These are phyloP conservation scores for Nysson spinosus DNA, from an alignment of 2,888 invertebrate genomes.

Conservation along the genomic window DNA sequence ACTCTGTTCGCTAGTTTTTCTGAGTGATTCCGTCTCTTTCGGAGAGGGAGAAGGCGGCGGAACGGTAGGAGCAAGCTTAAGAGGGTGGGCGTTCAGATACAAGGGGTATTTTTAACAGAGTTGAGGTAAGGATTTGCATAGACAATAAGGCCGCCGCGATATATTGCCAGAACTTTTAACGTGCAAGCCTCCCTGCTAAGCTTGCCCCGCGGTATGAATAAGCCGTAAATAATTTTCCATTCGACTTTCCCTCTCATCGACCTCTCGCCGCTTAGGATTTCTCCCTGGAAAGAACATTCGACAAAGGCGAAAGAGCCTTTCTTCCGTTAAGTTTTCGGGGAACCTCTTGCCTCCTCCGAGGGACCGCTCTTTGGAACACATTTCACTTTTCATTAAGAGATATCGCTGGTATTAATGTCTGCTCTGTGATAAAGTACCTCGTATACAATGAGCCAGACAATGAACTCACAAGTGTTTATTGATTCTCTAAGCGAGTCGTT, in stretches of 20 bases:
- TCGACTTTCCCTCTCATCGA: conserved; percentile 51
- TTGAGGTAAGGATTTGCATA: conserved; percentile 71
- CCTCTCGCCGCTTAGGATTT: conserved; percentile 11
- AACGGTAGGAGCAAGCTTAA: conserved; percentile 31
- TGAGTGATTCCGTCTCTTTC: not conserved
- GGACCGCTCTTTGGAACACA: conserved; percentile 13
- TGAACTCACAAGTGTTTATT: conserved; percentile 25
- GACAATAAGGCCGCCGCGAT: conserved; percentile 66
- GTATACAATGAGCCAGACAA: conserved; percentile 2
- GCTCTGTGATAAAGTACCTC: conserved; percentile 17
- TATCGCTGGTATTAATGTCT: conserved; percentile 37
- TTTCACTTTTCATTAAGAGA: conserved; percentile 47
- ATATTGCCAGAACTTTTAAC: conserved; percentile 70
- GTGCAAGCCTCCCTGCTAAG: conserved; percentile 37
- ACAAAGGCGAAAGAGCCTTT: conserved; percentile 20
- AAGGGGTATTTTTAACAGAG: conserved; percentile 68
- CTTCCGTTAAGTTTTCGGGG: conserved; percentile 10
- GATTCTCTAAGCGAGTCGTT: not conserved
- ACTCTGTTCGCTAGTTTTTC: not conserved
- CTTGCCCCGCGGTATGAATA: conserved; percentile 59
- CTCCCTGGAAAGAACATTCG: conserved; percentile 5
- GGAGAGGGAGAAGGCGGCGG: conserved; percentile 14
- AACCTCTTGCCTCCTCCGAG: conserved; percentile 1
- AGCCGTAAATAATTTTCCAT: conserved; percentile 69
- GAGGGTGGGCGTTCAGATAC: conserved; percentile 52